Evolutionary conservation across 2,888 invertebrate species (phyloP).

Genomic region (Uloborus plumipes): DNA sequence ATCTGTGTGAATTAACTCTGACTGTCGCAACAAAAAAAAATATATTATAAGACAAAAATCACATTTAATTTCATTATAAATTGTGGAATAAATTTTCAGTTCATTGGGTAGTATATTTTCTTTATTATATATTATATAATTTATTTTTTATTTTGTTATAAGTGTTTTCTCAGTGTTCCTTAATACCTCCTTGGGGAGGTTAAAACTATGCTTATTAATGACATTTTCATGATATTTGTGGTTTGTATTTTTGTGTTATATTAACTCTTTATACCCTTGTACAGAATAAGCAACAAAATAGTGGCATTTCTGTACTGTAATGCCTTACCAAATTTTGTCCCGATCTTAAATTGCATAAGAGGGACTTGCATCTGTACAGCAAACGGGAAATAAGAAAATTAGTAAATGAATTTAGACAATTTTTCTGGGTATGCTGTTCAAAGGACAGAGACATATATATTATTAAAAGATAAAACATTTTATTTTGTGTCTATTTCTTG

Average conservation of each 20-base stretch:
- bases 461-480: slow-evolving; percentile 60
- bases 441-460: slow-evolving; percentile 64
- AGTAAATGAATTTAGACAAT: slow-evolving; percentile 33
- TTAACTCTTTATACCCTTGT: slow-evolving; percentile 28
- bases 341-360: slow-evolving; percentile 18
- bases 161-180: slow-evolving; percentile 58
- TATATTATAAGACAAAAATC: neutral
- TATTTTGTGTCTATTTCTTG: slow-evolving; percentile 38
- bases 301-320: slow-evolving; percentile 50
- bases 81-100: neutral
- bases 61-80: neutral
- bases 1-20: slow-evolving; percentile 11
- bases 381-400: slow-evolving; percentile 36
- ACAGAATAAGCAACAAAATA: slow-evolving; percentile 44
- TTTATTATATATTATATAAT: slow-evolving; percentile 39
- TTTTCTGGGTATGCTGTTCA: slow-evolving; percentile 63
- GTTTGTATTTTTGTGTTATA: slow-evolving; percentile 58
- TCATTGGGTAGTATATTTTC: slow-evolving; percentile 22
- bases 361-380: slow-evolving; percentile 56
- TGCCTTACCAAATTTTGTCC: slow-evolving; percentile 47
- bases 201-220: slow-evolving; percentile 45
- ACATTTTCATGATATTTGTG: slow-evolving; percentile 55
- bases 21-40: slow-evolving; percentile 7
- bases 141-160: slow-evolving; percentile 29
- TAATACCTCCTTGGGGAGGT: slow-evolving; percentile 24